Base-by-base conservation (phyloP, 1,140 invertebrate genomes). In the Saccostrea cuccullata region DNA sequence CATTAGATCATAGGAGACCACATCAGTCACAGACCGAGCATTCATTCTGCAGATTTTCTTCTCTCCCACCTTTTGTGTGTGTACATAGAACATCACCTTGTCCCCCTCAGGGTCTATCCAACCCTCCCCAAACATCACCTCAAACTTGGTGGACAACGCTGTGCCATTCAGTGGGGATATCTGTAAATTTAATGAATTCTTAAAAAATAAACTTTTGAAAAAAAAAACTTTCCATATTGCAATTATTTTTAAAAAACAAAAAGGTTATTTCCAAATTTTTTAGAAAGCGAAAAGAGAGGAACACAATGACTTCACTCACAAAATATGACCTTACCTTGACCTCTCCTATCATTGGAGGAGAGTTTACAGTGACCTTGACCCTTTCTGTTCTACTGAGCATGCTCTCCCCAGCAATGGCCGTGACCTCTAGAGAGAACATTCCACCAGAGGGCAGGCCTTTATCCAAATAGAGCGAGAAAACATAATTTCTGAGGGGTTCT, bases 91-190 rank as follows among this genome's bases (percentile, higher is more conserved):
- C 1, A 77, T 11, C 3, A 83, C 67, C 17, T 40, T 85, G 55
- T 88, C 83, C 8, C 84, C 84, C 26, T 88, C 87, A 0, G 67
- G 47, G 30, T 88, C 87, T 40, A 83, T 85, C 87, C 87, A 88
- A n/a, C 87, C 87, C 47, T 88, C 64, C 2, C 84, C 87, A n/a
- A 88, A 56, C 47, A 26, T 26, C 20, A 88, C 36, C 8, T 20
- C 67, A 64, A 88, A 88, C 15, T 77, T 83, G 1, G 83, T 88
- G 1, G 30, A 30, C 26, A 88, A 26, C n/a, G 87, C 83, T 40
- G 87, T 85, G 1, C 87, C 87, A 85, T 88, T 88, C 3, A 55
- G n/a, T 77, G 87, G 87, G 23, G 17, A 26, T n/a, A 88, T 64
- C 87, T 88, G 15, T 3, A 77, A 30, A 30, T n/a, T 60, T 64